Conservation (phyloP, 2,113 vertebrate genomes). For the Mus spicilegus region DNA sequence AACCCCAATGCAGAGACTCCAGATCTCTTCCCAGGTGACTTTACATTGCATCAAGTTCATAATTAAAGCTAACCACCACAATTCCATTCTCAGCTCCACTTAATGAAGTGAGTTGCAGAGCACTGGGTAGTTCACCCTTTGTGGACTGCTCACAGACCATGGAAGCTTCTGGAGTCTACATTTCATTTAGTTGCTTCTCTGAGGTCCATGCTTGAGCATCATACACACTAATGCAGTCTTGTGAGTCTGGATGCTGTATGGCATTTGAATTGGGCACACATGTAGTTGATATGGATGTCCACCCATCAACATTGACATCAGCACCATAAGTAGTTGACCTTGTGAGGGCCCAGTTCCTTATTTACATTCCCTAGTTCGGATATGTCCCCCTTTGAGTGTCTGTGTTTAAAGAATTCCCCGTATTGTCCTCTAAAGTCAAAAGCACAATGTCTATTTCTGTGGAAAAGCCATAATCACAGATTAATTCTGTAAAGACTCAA, state of each 20-base stretch:
- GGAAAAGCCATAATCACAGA: slow-evolving; percentile 55
- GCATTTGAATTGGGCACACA: not conserved
- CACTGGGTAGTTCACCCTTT: not conserved
- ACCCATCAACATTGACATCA: not conserved
- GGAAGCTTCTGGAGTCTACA: not conserved
- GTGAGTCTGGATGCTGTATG: not conserved
- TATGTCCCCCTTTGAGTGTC: slow-evolving; percentile 16
- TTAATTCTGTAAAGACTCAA: slow-evolving; percentile 58
- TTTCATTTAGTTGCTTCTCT: not conserved
- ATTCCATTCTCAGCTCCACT: not conserved
- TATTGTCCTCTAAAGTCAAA: slow-evolving; percentile 35
- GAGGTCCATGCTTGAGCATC: not conserved
- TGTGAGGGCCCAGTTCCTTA: slow-evolving; percentile 21
- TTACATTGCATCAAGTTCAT: not conserved
- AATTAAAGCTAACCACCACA: not conserved
- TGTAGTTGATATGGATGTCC: not conserved
- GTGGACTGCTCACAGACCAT: not conserved
- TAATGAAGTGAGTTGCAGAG: slow-evolving; percentile 3
- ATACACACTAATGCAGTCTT: not conserved
- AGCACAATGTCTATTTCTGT: not conserved
- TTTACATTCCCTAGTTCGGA: slow-evolving; percentile 12
- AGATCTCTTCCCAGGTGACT: not conserved
- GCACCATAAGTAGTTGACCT: not conserved
- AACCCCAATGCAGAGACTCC: not conserved
- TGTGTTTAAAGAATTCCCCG: slow-evolving; percentile 47